Evolutionary conservation across 2,888 invertebrate genomes (phyloP), one percentile per base, ranked within the genome.

Genomic region (Acleris laterana): DNA sequence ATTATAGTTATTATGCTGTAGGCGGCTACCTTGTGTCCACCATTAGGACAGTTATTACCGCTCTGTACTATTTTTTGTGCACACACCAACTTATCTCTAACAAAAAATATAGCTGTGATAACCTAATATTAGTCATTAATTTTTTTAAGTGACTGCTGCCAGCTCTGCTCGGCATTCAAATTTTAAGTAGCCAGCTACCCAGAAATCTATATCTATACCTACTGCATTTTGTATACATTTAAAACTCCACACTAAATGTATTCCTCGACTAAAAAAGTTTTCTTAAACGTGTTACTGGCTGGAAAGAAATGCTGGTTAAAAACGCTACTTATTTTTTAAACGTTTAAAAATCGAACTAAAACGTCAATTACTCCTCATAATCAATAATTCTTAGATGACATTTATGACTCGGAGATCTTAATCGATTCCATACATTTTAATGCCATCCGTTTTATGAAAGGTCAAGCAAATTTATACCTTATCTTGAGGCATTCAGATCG

Each of bases 361-460:
- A 73, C 73, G 72, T 70, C 72, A 74, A 72, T 73, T 73, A 72
- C 70, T 67, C 67, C 70, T 68, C 72, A 76, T 77, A 77, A 82
- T 80, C 85, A 78, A 82, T 82, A 82, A 77, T 77, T 83, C 79
- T 76, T 77, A 76, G 74, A 75, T 71, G 82, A 82, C 84, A 79
- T 84, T 84, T 81, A 83, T 77, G 73, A 72, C 70, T 70, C 58
- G 62, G 58, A 70, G 77, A 78, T 79, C 75, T 77, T 83, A 81
- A 85, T 85, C 79, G 79, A 76, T 73, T 77, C 77, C 77, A 82
- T 83, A 84, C 81, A 83, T 83, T 83, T 82, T 82, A 80, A 84
- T 82, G 75, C 63, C 72, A 68, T 69, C 71, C 71, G 71, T 66
- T 72, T 66, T 64, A 68, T 17, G 50, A 73, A 71, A 72, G 69